phyloP scores from a whole-genome alignment of 2,113 vertebrate species.

The Pteruthius melanotis region DNA sequence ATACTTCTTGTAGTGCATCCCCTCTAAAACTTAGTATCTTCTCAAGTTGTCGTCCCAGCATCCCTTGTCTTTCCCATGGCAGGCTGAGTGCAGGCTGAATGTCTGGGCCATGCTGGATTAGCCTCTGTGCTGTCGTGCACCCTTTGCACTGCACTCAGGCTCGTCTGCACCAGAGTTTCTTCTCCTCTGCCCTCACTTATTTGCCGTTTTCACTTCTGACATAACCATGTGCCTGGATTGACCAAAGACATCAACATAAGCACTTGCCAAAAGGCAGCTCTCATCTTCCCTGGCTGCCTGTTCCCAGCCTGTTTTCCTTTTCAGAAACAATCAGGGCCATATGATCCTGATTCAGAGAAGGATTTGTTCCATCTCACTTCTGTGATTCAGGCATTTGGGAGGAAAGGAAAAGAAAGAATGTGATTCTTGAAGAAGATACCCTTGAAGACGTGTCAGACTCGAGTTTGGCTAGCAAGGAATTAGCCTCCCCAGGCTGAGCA shows the following conservation, averaged over 20 bases:
- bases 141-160: neutral
- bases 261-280: neutral
- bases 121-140: fast-evolving
- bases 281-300: neutral
- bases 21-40: neutral
- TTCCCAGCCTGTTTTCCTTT: neutral
- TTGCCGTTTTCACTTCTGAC: neutral
- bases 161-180: neutral
- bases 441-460: neutral
- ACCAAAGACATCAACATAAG: neutral
- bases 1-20: neutral
- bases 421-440: neutral
- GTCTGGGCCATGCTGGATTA: neutral
- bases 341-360: slow-evolving; percentile 6
- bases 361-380: neutral
- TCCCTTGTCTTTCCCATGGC: neutral
- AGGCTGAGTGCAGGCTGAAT: neutral
- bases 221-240: neutral
- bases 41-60: neutral
- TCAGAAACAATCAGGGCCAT: neutral
- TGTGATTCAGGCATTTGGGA: neutral
- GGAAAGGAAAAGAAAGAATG: neutral
- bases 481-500: neutral
- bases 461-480: neutral
- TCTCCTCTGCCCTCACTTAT: neutral